phyloP scores from a whole-genome alignment of 2,113 vertebrate genomes.

The Ardeotis arabs region DNA sequence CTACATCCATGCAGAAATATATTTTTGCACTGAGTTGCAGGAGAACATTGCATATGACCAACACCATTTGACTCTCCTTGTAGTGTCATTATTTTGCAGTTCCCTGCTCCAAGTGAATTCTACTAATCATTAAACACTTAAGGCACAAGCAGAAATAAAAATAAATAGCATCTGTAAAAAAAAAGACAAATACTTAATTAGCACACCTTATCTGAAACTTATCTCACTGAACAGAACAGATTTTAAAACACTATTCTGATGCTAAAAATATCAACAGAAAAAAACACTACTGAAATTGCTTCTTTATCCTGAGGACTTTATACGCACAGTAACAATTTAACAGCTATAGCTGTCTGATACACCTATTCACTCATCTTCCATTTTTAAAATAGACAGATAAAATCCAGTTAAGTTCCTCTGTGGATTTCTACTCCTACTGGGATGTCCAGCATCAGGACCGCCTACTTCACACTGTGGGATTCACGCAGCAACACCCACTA shows the following conservation, averaged over 20 bases:
- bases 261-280: neutral
- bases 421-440: neutral
- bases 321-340: neutral
- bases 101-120: neutral
- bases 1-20: neutral
- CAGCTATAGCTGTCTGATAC: neutral
- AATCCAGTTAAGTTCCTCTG: neutral
- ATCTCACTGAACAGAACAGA: neutral
- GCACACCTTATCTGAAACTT: neutral
- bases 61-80: neutral
- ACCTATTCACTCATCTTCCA: neutral
- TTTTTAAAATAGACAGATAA: neutral
- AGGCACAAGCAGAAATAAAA: conserved; percentile 45
- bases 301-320: neutral
- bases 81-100: neutral
- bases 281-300: neutral
- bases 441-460: neutral
- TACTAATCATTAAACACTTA: conserved; percentile 5
- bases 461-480: neutral
- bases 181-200: neutral
- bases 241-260: neutral
- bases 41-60: neutral
- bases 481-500: neutral
- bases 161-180: conserved; percentile 38
- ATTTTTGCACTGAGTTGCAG: neutral